phyloP scores from a whole-genome alignment of 2,797 vertebrate species.

The Amniataba percoides region DNA sequence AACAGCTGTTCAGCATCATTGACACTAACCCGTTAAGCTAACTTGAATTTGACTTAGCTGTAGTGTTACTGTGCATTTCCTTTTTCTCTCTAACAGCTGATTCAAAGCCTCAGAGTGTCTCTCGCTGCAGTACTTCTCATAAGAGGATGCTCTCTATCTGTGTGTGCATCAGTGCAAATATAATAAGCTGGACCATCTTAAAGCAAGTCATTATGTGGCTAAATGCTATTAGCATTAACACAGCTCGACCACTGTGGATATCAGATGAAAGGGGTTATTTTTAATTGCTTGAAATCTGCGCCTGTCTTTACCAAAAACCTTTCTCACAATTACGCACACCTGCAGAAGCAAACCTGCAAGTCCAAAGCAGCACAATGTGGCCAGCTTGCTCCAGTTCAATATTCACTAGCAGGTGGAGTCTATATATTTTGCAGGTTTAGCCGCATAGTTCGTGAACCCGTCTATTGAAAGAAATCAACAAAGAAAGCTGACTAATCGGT shows the following conservation, averaged over 20 bases:
- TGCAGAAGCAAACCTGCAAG: slow-evolving; percentile 39
- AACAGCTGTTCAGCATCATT: slow-evolving; percentile 39
- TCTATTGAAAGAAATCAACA: slow-evolving; percentile 75
- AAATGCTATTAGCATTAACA: slow-evolving; percentile 47
- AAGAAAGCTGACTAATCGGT: slow-evolving; percentile 76
- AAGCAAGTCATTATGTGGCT: slow-evolving; percentile 39
- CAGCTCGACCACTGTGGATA: slow-evolving; percentile 15
- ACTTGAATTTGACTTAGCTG: slow-evolving; percentile 37
- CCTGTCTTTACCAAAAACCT: slow-evolving; percentile 22
- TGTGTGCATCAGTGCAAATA: slow-evolving; percentile 39
- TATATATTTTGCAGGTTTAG: slow-evolving; percentile 60
- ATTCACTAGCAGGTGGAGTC: slow-evolving; percentile 66
- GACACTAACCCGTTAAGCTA: slow-evolving; percentile 49
- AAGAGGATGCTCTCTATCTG: slow-evolving; percentile 23
- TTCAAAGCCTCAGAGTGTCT: slow-evolving; percentile 29
- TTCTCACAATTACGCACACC: slow-evolving; percentile 43
- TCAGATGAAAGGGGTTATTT: slow-evolving; percentile 42
- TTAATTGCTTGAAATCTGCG: slow-evolving; percentile 51
- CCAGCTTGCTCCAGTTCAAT: slow-evolving; percentile 46
- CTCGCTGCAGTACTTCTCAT: slow-evolving; percentile 23
- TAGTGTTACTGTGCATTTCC: slow-evolving; percentile 18
- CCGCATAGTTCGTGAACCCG: slow-evolving; percentile 62
- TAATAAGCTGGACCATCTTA: slow-evolving; percentile 35
- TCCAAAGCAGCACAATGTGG: slow-evolving; percentile 36
- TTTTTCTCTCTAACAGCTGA: slow-evolving; percentile 38